Evolutionary conservation across 1,140 invertebrate species (phyloP).

Genomic region (Protaetia brevitarsis): DNA sequence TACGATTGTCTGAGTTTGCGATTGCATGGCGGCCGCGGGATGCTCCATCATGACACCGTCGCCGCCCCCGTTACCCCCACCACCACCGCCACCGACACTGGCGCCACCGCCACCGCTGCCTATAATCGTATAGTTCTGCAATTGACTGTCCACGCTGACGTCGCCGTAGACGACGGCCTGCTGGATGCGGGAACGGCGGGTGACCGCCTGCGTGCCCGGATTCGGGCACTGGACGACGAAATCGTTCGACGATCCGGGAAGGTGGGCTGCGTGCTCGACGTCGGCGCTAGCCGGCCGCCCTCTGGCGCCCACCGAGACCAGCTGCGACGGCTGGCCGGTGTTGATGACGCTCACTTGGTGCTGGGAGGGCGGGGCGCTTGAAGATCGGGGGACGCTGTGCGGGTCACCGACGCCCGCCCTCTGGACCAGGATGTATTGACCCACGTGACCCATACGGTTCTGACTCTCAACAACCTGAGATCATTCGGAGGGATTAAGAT

Average conservation of each 20-base stretch:
- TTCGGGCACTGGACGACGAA: conserved; percentile 46
- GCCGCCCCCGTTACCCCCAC: conserved; percentile 40
- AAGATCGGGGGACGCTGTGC: conserved; percentile 68
- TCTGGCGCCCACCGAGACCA: conserved; percentile 45
- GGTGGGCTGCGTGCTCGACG: conserved; percentile 43
- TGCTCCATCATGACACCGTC: conserved; percentile 45
- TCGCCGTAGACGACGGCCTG: conserved; percentile 52
- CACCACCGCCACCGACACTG: too few species aligned
- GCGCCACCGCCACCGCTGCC: too few species aligned
- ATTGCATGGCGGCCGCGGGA: conserved; percentile 41
- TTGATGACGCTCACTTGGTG: conserved; percentile 49
- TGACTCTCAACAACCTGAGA: conserved; percentile 32
- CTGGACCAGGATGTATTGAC: conserved; percentile 79
- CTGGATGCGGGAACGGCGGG: conserved; percentile 44
- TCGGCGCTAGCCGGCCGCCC: conserved; percentile 59
- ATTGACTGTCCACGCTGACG: conserved; percentile 42
- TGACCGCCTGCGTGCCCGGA: conserved; percentile 49
- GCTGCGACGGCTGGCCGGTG: conserved; percentile 35
- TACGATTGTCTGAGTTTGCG: conserved; percentile 25
- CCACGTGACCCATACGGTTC: conserved; percentile 46
- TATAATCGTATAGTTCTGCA: conserved; percentile 47
- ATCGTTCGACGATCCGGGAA: conserved; percentile 34
- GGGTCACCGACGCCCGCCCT: conserved; percentile 62
- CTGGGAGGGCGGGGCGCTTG: conserved; percentile 74
- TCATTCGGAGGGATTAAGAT: too few species aligned